Conservation (phyloP, 1,140 invertebrate genomes). For the Idris sp. region DNA sequence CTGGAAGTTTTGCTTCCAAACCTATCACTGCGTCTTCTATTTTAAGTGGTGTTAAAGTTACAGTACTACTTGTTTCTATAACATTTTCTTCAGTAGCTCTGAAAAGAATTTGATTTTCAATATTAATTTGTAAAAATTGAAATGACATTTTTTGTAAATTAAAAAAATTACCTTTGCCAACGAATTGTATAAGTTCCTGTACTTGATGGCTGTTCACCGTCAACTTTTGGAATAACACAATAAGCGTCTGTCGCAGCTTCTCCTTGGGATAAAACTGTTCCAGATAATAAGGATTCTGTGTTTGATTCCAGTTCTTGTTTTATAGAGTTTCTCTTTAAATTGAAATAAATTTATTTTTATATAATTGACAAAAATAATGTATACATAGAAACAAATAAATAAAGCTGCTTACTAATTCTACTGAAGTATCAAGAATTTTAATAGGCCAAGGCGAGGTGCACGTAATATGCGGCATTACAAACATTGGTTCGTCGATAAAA, state of each 20-base stretch:
- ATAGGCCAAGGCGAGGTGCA: constrained; percentile 85
- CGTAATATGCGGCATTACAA: constrained; percentile 84
- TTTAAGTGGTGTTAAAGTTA: constrained; percentile 80
- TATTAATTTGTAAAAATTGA: too few species aligned
- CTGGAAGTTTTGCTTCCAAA: constrained; percentile 85
- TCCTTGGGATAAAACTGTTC: constrained; percentile 70
- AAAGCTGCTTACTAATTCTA: constrained; percentile 80
- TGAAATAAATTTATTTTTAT: too few species aligned
- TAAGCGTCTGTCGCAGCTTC: constrained; percentile 79
- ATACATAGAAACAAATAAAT: too few species aligned
- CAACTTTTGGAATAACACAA: constrained; percentile 75
- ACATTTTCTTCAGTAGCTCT: constrained; percentile 67
- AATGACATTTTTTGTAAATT: too few species aligned
- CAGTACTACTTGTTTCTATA: constrained; percentile 76
- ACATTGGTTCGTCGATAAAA: constrained; percentile 83
- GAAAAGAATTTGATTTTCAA: too few species aligned
- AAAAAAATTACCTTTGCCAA: constrained; percentile 82
- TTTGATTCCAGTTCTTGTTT: constrained; percentile 64
- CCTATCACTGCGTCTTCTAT: constrained; percentile 85
- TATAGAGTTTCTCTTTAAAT: constrained; percentile 70
- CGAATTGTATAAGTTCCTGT: constrained; percentile 86
- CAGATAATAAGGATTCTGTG: constrained; percentile 67
- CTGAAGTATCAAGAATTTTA: constrained; percentile 81
- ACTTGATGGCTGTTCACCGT: constrained; percentile 79
- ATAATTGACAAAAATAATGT: not conserved